These are phyloP conservation scores for Delichon dasypus DNA, from an alignment of 2,797 vertebrate genomes.

Conservation along the genomic window DNA sequence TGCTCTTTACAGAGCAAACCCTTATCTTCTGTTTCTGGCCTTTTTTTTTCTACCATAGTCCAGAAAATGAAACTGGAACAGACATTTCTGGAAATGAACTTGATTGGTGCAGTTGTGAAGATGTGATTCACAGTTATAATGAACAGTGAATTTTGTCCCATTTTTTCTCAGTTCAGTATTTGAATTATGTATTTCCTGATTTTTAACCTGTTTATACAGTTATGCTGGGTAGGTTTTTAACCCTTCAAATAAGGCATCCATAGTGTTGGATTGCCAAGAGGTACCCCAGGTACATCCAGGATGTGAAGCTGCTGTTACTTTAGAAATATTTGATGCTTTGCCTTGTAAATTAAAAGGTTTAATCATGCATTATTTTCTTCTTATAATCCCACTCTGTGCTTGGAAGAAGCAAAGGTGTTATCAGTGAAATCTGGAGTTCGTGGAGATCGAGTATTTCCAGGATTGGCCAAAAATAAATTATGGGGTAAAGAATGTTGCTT, in stretches of 20 bases:
- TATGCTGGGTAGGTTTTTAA: not conserved
- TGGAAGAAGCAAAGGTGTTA: slow-evolving; percentile 39
- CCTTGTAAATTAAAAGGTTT: slow-evolving; percentile 40
- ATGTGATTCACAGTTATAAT: slow-evolving; percentile 53
- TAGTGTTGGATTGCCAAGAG: not conserved
- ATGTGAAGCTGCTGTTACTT: not conserved
- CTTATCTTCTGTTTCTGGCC: slow-evolving; percentile 7
- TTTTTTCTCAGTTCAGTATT: slow-evolving; percentile 9
- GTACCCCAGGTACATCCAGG: not conserved
- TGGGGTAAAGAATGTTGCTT: slow-evolving; percentile 6
- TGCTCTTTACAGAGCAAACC: slow-evolving; percentile 57
- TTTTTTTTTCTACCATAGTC: not conserved
- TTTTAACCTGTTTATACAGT: not conserved
- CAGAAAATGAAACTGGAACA: slow-evolving; percentile 75
- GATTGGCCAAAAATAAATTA: slow-evolving; percentile 64
- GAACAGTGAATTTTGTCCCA: slow-evolving; percentile 49
- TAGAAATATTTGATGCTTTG: slow-evolving; percentile 19
- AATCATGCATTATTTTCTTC: slow-evolving; percentile 20
- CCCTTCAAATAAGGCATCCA: not conserved
- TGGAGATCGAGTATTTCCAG: slow-evolving; percentile 43
- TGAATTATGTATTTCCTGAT: not conserved
- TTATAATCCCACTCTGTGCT: slow-evolving; percentile 43
- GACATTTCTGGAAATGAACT: slow-evolving; percentile 71
- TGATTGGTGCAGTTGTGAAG: slow-evolving; percentile 61
- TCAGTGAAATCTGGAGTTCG: slow-evolving; percentile 32